Conservation (phyloP, 2,888 invertebrate species). For the Eremobia ochroleuca region DNA sequence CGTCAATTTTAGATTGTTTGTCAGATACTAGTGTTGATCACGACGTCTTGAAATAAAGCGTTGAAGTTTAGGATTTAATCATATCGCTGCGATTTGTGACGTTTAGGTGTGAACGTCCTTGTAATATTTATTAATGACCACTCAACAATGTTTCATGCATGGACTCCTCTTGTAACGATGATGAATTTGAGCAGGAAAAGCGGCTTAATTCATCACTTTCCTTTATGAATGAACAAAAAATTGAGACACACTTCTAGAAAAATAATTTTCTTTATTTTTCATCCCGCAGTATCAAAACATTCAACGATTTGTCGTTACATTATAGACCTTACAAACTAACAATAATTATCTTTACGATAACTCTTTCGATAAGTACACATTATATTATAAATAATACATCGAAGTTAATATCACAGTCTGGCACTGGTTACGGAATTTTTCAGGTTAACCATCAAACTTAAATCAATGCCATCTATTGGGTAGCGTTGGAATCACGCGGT, state of each 20-base stretch:
- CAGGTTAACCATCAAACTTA: slow-evolving; percentile 35
- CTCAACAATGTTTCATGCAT: slow-evolving; percentile 79
- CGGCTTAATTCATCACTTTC: slow-evolving; percentile 69
- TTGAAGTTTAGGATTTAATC: slow-evolving; percentile 30
- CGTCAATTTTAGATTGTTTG: slow-evolving; percentile 3
- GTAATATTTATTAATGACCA: slow-evolving; percentile 70
- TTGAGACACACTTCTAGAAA: slow-evolving; percentile 38
- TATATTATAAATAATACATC: slow-evolving; percentile 67
- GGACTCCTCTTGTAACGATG: slow-evolving; percentile 77
- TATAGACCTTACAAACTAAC: slow-evolving; percentile 69
- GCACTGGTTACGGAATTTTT: slow-evolving; percentile 62
- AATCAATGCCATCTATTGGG: slow-evolving; percentile 76
- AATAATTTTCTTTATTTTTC: slow-evolving; percentile 68
- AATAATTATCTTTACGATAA: slow-evolving; percentile 52
- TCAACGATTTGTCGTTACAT: slow-evolving; percentile 57
- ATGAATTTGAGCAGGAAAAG: slow-evolving; percentile 80
- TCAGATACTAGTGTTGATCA: slow-evolving; percentile 13
- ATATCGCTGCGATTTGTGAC: slow-evolving; percentile 12
- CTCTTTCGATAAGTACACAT: slow-evolving; percentile 56
- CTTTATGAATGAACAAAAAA: slow-evolving; percentile 55
- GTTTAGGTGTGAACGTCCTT: slow-evolving; percentile 58
- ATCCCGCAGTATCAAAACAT: slow-evolving; percentile 73
- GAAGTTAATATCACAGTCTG: slow-evolving; percentile 80
- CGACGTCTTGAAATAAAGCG: slow-evolving; percentile 26
- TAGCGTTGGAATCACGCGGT: slow-evolving; percentile 57